Conservation (phyloP, 2,113 vertebrate species). For the Panurus biarmicus region DNA sequence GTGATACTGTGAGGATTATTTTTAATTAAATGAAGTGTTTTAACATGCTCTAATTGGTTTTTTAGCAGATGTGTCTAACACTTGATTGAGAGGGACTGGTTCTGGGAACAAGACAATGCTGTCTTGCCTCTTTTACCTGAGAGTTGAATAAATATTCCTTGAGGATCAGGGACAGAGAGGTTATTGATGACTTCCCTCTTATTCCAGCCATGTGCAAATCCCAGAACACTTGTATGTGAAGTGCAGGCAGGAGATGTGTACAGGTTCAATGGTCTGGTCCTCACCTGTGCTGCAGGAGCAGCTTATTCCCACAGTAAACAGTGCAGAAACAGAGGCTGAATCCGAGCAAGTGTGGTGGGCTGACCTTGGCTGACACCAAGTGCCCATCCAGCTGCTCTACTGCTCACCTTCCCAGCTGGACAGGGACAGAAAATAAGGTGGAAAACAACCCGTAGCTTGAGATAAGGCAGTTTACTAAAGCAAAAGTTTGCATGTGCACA, state of each 20-base stretch:
- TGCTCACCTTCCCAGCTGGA: not conserved
- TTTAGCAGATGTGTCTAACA: not conserved
- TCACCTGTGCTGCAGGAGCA: not conserved
- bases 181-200: not conserved
- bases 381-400: not conserved
- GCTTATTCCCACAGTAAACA: not conserved
- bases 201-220: not conserved
- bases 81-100: not conserved
- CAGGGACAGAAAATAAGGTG: not conserved
- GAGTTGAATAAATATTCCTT: not conserved
- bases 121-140: constrained; percentile 1
- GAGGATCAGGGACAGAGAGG: not conserved
- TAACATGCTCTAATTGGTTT: constrained; percentile 16
- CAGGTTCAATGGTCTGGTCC: not conserved
- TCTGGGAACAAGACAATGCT: not conserved
- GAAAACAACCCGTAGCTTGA: not conserved
- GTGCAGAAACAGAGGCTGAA: not conserved
- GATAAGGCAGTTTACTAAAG: not conserved
- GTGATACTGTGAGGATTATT: constrained; percentile 11
- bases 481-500: not conserved
- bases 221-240: not conserved
- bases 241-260: not conserved
- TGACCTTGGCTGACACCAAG: not conserved
- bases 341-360: not conserved
- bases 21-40: constrained; percentile 31